Base-by-base conservation (phyloP, 2,888 invertebrate species). In the Dryobotodes eremita region DNA sequence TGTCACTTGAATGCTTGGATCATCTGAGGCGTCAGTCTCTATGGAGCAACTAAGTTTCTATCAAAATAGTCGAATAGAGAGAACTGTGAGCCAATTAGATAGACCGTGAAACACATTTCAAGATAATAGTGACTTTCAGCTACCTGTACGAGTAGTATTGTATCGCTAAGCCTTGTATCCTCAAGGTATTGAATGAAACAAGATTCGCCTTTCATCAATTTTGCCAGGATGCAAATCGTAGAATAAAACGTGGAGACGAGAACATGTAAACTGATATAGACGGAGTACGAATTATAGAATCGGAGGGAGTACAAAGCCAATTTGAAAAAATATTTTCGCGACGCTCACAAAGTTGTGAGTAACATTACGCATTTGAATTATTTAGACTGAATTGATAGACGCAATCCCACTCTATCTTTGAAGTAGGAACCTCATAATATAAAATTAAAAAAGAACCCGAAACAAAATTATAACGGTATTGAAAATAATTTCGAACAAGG, bases 201-300 rank as follows among this genome's bases (percentile, higher is more conserved):
- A 57, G 20, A 26, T 20, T 46, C 20, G 26, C 20, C 23, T 79
- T 55, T 36, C 65, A 79, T 64, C 36, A 79, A 26, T 20, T 55
- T 31, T n/a, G 46, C 15, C 57, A 20, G 26, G 15, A 42, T 17
- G 20, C 13, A 61, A 8, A 26, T 50, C 50, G 15, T 50, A n/a
- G 7, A 59, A 36, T 2, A 42, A 50, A 36, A 26, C n/a, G n/a
- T 59, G n/a, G 36, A 55, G 11, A 17, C 31, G 17, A 10, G 23
- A 59, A 53, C 20, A 20, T 8, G n/a, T 61, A 53, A 42, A 15
- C 50, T 17, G 50, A 61, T n/a, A n/a, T 46, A 46, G 20, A 31
- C 42, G 20, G 20, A 53, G 31, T 61, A n/a, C 8, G 8, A 46
- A 59, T 31, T 81, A n/a, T 31, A 20, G 42, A 73, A 71, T 15